phyloP scores from a whole-genome alignment of 2,888 invertebrate species.

The Beris morrisii region DNA sequence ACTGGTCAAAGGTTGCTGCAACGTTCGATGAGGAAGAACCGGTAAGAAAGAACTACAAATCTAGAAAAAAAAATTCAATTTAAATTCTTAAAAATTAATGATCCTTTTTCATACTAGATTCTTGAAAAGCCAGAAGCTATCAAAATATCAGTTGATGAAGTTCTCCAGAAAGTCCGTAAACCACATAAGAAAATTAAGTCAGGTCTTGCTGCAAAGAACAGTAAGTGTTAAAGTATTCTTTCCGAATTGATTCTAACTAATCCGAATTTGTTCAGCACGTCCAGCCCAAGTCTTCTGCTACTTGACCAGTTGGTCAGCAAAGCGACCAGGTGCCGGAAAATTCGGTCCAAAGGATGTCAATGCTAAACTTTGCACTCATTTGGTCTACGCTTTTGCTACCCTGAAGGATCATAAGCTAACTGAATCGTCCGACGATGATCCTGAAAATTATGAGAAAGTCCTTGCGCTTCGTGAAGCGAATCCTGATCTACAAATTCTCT shows the following conservation, averaged over 20 bases:
- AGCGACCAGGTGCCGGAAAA: slow-evolving; percentile 83
- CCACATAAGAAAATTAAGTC: slow-evolving; percentile 64
- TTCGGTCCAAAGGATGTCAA: slow-evolving; percentile 90
- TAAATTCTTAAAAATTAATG: too few relatives aligned
- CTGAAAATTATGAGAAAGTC: slow-evolving; percentile 83
- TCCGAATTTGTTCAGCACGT: slow-evolving; percentile 61
- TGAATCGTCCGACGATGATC: slow-evolving; percentile 79
- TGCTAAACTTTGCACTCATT: slow-evolving; percentile 86
- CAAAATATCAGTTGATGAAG: slow-evolving; percentile 74
- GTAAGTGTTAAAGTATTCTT: slow-evolving; percentile 57
- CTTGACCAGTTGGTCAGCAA: slow-evolving; percentile 94
- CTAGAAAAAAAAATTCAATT: too few relatives aligned
- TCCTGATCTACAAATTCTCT: slow-evolving; percentile 80
- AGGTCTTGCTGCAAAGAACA: slow-evolving; percentile 62
- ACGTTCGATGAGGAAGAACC: slow-evolving; percentile 58
- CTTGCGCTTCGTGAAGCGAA: slow-evolving; percentile 85
- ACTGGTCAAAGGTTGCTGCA: slow-evolving; percentile 79
- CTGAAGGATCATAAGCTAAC: slow-evolving; percentile 81
- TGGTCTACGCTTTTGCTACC: slow-evolving; percentile 93
- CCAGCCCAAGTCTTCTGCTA: slow-evolving; percentile 91
- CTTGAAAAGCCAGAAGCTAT: slow-evolving; percentile 74
- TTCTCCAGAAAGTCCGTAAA: slow-evolving; percentile 70
- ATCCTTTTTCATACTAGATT: slow-evolving; percentile 48
- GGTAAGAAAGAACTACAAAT: slow-evolving; percentile 3
- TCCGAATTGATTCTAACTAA: background rate